Percentiles rank a stretch among this genome's conserved stretches.
Evolutionary conservation across 2,797 vertebrate genomes (phyloP).

Genomic region (Agapornis canus): DNA sequence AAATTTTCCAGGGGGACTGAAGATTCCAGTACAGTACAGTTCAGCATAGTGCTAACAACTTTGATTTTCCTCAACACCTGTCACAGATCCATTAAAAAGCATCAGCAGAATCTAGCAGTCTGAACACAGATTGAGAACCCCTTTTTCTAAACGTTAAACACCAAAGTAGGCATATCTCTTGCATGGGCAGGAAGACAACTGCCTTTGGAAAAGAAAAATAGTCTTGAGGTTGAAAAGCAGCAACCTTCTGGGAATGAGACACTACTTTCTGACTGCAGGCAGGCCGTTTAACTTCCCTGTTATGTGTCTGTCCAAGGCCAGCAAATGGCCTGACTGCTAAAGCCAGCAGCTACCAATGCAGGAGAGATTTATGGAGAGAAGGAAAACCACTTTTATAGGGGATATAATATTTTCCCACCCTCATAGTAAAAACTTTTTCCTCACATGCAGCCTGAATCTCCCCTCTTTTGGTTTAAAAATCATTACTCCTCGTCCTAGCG

Average conservation of each 20-base stretch:
- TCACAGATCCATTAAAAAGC: neutral
- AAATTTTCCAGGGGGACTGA: neutral
- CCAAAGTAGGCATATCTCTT: neutral
- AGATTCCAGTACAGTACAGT: neutral
- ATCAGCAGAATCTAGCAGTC: neutral
- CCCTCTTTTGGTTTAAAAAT: no score
- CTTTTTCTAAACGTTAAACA: neutral
- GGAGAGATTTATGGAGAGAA: neutral
- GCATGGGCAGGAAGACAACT: neutral
- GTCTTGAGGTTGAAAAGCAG: neutral
- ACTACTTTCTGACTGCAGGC: neutral
- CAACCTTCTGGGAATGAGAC: neutral
- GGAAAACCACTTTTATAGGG: neutral
- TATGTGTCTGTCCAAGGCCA: neutral
- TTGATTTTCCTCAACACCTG: neutral
- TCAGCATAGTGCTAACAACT: neutral
- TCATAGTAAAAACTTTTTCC: no score
- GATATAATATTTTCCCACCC: neutral
- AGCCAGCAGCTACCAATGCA: neutral
- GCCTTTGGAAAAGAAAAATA: neutral
- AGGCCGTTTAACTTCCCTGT: neutral
- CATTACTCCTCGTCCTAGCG: no score
- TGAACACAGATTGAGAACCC: neutral
- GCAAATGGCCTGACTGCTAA: neutral
- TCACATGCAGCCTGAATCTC: no score